Conservation (phyloP, 2,797 vertebrate species). For the Xyrichtys novacula region DNA sequence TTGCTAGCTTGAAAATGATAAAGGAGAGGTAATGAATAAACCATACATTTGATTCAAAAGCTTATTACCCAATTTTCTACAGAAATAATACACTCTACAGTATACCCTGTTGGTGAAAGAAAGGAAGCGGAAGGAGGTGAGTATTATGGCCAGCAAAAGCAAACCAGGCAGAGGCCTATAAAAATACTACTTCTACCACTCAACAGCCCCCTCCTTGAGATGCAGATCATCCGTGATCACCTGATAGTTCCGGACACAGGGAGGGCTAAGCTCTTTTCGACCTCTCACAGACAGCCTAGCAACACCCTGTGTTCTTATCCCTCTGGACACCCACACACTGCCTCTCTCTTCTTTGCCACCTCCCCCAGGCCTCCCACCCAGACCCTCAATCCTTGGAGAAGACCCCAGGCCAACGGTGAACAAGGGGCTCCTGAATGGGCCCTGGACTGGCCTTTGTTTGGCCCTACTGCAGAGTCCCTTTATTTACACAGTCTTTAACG, state of each 20-base stretch:
- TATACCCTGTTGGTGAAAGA: not conserved
- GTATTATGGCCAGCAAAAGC: constrained; percentile 44
- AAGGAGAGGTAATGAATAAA: not conserved
- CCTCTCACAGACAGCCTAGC: constrained; percentile 83
- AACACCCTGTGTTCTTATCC: constrained; percentile 76
- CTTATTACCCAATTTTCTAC: constrained; percentile 5
- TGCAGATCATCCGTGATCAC: constrained; percentile 83
- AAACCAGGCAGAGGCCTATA: constrained; percentile 53
- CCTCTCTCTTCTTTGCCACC: constrained; percentile 55
- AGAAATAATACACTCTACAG: constrained; percentile 21
- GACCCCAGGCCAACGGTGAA: constrained; percentile 82
- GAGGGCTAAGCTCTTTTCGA: constrained; percentile 71
- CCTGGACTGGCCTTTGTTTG: constrained; percentile 81
- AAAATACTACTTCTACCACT: constrained; percentile 69
- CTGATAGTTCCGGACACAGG: constrained; percentile 80
- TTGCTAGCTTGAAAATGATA: not conserved
- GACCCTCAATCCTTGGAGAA: constrained; percentile 80
- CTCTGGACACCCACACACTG: constrained; percentile 76
- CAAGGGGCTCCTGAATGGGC: constrained; percentile 82
- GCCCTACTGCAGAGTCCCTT: constrained; percentile 78
- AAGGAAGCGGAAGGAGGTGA: constrained; percentile 35
- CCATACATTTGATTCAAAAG: constrained; percentile 8
- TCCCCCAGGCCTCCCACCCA: constrained; percentile 80
- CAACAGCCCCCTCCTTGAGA: constrained; percentile 76
- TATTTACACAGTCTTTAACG: constrained; percentile 88